Base-by-base conservation (phyloP, 2,888 invertebrate genomes). In the Nemurella pictetii region DNA sequence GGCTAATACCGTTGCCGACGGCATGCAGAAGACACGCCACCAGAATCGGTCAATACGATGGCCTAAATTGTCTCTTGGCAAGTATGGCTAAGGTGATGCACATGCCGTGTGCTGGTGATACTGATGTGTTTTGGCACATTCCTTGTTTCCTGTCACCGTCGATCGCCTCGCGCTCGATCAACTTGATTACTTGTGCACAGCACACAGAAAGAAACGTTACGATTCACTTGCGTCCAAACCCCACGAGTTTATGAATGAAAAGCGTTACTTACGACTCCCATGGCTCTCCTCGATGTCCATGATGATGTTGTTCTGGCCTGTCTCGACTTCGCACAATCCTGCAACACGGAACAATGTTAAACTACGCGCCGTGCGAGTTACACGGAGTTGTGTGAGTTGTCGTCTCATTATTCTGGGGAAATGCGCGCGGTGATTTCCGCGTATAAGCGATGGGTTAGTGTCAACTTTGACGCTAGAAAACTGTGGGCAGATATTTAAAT, bases 231-330 rank as follows among this genome's bases (percentile, higher is more conserved):
- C 26, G 20, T 55, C 9, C 32, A 32, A 3, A 32, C 32, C 15
- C 4, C 73, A n/a, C 9, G 9, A 75, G 12, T 28, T 75, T 75
- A 75, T 75, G 28, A 75, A 75, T 75, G 75, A 5, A 25, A 15
- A 75, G 4, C 26, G 75, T 75, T 77, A 95, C 96, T 96, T 93
- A 97, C 97, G 95, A 88, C 93, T 92, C 87, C 95, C 96, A 90
- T 95, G 93, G 90, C 97, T 97, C 90, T 97, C 97, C 90, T 96
- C 96, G 87, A 97, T 96, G 89, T 97, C 97, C 88, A 97, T 92
- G 88, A 97, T 97, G 87, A 97, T 96, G 89, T 96, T 97, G 55
- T 96, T 95, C 89, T 96, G 95, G 72, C 96, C 96, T 85, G 94
- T 95, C 92, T 96, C 96, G 88, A 96, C 95, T 90, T 97, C 96